Evolutionary conservation across 1,140 invertebrate genomes (phyloP), one percentile per base, ranked within the genome.

Genomic region (Adelges cooleyi): DNA sequence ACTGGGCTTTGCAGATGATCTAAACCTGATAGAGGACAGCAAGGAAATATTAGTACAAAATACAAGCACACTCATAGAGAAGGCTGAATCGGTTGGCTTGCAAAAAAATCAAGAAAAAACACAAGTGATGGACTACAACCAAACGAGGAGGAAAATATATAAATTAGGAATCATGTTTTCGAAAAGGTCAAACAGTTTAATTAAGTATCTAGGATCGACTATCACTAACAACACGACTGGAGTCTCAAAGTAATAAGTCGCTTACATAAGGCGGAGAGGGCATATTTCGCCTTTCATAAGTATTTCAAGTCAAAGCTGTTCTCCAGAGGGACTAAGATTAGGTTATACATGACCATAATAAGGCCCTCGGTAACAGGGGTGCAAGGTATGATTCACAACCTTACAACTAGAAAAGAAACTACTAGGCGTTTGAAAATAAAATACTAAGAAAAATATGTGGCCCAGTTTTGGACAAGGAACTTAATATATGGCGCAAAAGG

Each of bases 61-160:
- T n/a, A n/a, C n/a, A n/a, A n/a, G n/a, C n/a, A n/a, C n/a, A n/a
- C n/a, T n/a, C n/a, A n/a, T n/a, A n/a, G n/a, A n/a, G n/a, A 22
- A n/a, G n/a, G 59, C 59, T 25, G 40, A 65, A 65, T 27, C 40
- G 48, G 46, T 27, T 3, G 59, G 59, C 5, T 46, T 65, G 18
- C 36, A 65, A 65, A 65, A 46, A 20, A 46, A 38, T 5, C 42
- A 42, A 22, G 59, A 65, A 15, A 65, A 53, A 38, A 53, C 51
- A n/a, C n/a, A 53, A 53, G 27, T 33, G 18, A 29, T 53, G 36
- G 51, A 33, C 25, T 53, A 53, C 51, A 22, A 11, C 18, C 44
- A 8, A 48, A 48, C 23, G 44, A 22, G 44, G 40, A 48, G 23
- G 44, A 48, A 42, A 51, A 51, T 51, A 51, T 50, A 29, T n/a